phyloP scores from a whole-genome alignment of 2,113 vertebrate genomes.

The Maylandia zebra region DNA sequence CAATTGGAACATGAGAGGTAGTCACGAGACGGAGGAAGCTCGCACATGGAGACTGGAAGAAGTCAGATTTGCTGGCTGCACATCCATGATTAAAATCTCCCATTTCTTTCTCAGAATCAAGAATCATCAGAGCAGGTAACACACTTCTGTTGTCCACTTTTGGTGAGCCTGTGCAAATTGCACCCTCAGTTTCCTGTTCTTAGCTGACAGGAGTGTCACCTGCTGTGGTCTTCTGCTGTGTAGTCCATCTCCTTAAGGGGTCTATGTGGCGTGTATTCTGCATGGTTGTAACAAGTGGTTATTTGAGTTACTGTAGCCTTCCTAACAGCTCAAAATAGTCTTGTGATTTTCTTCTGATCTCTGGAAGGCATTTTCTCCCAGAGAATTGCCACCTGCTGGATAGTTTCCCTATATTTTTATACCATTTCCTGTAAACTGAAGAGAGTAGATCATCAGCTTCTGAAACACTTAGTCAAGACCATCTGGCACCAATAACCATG shows the following conservation, averaged over 20 bases:
- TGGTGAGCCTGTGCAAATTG: background rate
- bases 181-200: background rate
- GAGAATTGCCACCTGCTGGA: background rate
- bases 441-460: background rate
- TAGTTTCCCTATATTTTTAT: background rate
- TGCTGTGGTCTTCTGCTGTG: background rate
- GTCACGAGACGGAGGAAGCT: background rate
- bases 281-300: background rate
- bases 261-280: accelerated
- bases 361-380: background rate
- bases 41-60: background rate
- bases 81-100: background rate
- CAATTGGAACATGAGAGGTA: background rate
- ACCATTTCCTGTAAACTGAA: background rate
- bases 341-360: background rate
- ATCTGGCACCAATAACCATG: background rate
- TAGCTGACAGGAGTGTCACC: background rate
- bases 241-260: background rate
- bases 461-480: background rate
- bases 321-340: background rate
- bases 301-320: background rate
- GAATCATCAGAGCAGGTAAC: background rate
- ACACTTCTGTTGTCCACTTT: background rate
- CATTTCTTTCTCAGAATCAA: background rate
- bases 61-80: background rate